Conservation (phyloP, 2,113 vertebrate species). For the Poicephalus gulielmi region DNA sequence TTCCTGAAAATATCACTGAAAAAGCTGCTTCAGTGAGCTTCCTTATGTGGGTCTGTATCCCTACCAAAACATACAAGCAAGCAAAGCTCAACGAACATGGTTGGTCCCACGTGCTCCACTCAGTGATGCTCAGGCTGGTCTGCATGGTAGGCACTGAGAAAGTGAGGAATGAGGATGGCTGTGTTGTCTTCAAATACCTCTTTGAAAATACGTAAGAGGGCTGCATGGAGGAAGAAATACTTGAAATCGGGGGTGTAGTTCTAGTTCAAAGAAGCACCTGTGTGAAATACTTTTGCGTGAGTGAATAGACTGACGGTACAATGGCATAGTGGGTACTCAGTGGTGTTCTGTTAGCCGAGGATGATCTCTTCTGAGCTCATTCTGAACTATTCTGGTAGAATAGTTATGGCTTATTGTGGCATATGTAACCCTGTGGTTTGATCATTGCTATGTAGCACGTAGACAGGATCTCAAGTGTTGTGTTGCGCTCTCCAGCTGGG, state of each 20-base stretch:
- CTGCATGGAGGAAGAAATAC: neutral
- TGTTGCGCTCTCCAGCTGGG: neutral
- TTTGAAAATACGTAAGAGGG: fast-evolving
- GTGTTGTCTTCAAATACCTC: fast-evolving
- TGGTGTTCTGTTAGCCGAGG: fast-evolving
- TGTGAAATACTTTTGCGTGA: neutral
- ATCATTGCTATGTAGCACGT: fast-evolving
- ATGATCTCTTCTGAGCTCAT: neutral
- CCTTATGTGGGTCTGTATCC: neutral
- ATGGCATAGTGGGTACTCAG: fast-evolving
- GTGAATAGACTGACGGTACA: neutral
- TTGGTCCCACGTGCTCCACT: fast-evolving
- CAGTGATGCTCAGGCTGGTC: neutral
- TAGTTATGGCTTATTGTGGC: neutral
- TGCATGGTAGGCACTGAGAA: neutral
- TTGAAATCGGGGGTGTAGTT: neutral
- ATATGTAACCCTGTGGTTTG: fast-evolving
- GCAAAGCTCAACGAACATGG: neutral
- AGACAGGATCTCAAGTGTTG: neutral
- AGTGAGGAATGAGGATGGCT: neutral
- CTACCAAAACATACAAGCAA: neutral
- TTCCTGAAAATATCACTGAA: neutral
- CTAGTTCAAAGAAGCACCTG: neutral
- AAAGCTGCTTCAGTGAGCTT: neutral
- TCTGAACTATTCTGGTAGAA: neutral